Evolutionary conservation across 1,140 invertebrate species (phyloP).

Genomic region (Cydia strobilella): DNA sequence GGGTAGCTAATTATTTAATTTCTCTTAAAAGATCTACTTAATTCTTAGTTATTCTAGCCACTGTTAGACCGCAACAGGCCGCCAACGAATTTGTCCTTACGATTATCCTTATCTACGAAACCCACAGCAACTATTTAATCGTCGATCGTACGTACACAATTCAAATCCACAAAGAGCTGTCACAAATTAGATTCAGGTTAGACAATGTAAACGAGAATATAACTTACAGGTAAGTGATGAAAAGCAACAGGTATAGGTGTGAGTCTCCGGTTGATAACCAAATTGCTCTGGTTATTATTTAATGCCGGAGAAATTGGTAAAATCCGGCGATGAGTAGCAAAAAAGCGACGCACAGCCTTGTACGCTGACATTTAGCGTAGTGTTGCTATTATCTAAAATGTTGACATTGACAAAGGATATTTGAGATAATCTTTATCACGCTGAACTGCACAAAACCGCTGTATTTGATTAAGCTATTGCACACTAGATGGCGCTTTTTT

Average conservation of each 20-base stretch:
- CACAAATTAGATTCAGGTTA: constrained; percentile 30
- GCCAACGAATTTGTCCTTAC: background rate
- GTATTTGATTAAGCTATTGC: background rate
- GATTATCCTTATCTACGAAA: constrained; percentile 11
- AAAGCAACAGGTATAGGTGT: constrained; percentile 38
- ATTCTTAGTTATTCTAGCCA: background rate
- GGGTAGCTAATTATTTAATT: constrained; percentile 9
- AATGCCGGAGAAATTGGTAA: constrained; percentile 58
- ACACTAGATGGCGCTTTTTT: background rate
- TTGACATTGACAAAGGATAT: constrained; percentile 27
- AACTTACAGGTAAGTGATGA: constrained; percentile 55
- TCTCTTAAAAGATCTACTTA: background rate
- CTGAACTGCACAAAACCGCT: background rate
- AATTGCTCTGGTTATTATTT: constrained; percentile 53
- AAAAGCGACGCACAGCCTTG: constrained; percentile 71
- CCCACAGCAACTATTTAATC: constrained; percentile 24
- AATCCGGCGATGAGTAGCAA: constrained; percentile 73
- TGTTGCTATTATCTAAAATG: constrained; percentile 39
- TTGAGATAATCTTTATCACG: constrained; percentile 11
- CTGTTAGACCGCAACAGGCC: background rate
- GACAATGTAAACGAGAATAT: constrained; percentile 39
- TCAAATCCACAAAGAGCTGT: constrained; percentile 26
- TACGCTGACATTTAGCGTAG: constrained; percentile 61
- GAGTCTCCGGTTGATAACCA: constrained; percentile 42
- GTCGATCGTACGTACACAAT: constrained; percentile 24